Evolutionary conservation across 2,797 vertebrate genomes (phyloP).

Genomic region (Pseudochirops cupreus): DNA sequence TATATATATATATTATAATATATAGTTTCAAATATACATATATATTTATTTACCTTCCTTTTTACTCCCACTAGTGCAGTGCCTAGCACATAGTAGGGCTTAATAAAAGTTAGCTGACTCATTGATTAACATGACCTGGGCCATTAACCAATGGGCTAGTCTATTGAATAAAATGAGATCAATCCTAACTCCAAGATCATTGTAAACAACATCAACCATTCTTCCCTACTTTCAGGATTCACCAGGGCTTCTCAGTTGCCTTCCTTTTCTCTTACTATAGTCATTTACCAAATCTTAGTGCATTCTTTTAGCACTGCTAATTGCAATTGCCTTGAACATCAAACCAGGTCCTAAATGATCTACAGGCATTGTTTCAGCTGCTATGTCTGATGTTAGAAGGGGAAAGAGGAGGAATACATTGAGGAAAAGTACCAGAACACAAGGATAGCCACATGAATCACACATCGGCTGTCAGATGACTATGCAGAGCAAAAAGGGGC

Average conservation of each 20-base stretch:
- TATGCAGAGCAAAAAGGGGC: neutral
- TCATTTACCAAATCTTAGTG: neutral
- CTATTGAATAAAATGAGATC: neutral
- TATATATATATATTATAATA: no score
- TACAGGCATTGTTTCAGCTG: neutral
- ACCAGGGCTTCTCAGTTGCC: neutral
- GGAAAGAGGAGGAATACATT: neutral
- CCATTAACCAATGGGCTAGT: neutral
- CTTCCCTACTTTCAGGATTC: conserved; percentile 18
- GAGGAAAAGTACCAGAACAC: neutral
- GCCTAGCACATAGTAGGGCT: neutral
- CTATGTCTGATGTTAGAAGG: neutral
- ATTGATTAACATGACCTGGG: neutral
- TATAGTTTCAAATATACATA: no score
- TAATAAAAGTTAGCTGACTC: neutral
- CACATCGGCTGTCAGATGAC: neutral
- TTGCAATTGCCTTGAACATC: neutral
- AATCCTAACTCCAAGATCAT: neutral
- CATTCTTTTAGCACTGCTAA: conserved; percentile 3
- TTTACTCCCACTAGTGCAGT: neutral
- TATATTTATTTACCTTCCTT: neutral
- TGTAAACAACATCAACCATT: neutral
- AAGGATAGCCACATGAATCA: neutral
- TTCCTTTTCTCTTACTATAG: neutral
- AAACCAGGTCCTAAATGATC: neutral